These are phyloP conservation scores for Alexandromys oeconomus DNA, from an alignment of 2,797 vertebrate genomes.

Conservation along the genomic window DNA sequence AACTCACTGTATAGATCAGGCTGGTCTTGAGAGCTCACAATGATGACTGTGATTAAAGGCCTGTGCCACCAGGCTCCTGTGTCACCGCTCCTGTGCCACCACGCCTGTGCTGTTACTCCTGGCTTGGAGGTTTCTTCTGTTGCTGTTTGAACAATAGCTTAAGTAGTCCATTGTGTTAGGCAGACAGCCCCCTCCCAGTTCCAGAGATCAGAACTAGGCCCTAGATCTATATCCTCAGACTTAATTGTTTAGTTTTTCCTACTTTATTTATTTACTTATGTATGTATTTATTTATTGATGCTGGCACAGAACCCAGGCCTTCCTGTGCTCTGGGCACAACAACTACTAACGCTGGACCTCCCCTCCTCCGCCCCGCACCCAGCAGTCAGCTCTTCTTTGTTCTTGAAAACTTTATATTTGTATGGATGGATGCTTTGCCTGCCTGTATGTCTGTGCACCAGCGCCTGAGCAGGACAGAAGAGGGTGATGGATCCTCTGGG, in stretches of 20 bases:
- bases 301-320: not conserved
- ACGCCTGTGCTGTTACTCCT: no score
- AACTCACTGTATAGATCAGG: not conserved
- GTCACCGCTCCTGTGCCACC: no score
- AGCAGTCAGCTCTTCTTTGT: not conserved
- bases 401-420: not conserved
- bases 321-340: not conserved
- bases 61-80: not conserved
- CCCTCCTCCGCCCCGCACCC: accelerated
- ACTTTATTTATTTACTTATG: not conserved
- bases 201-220: not conserved
- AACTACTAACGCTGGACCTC: no score
- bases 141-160: not conserved
- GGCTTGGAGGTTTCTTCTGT: no score
- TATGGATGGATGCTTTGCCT: not conserved
- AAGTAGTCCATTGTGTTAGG: no score
- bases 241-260: not conserved
- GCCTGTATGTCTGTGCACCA: not conserved
- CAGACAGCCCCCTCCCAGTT: no score
- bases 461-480: not conserved
- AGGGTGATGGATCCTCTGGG: not conserved
- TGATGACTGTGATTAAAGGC: not conserved
- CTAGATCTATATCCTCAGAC: not conserved
- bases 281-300: not conserved
- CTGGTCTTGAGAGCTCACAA: not conserved